Conservation (phyloP, 2,888 invertebrate genomes). For the Eristalis tenax region DNA sequence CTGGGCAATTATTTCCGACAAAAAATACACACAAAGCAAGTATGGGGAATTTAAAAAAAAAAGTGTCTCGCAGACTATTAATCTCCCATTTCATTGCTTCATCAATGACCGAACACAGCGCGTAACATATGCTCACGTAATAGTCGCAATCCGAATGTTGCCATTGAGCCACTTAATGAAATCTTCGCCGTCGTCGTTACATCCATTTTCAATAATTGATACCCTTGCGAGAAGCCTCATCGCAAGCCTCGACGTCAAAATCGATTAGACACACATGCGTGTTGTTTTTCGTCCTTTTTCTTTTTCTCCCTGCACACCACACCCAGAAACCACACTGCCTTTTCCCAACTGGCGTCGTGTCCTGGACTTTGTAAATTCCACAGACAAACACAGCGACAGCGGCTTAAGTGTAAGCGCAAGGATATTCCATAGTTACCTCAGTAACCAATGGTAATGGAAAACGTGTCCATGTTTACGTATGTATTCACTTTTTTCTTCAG, state of each 20-base stretch:
- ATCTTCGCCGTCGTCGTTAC: slow-evolving; percentile 30
- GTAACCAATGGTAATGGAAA: slow-evolving; percentile 33
- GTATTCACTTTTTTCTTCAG: neutral
- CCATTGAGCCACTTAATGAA: neutral
- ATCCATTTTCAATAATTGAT: slow-evolving; percentile 47
- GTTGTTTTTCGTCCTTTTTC: neutral
- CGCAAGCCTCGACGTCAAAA: slow-evolving; percentile 18
- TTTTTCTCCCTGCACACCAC: slow-evolving; percentile 12
- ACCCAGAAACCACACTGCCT: slow-evolving; percentile 17
- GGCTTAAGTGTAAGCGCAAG: slow-evolving; percentile 17
- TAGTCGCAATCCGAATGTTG: neutral
- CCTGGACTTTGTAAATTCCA: slow-evolving; percentile 30
- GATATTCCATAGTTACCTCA: slow-evolving; percentile 44
- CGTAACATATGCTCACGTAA: neutral
- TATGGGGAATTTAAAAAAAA: too few species aligned
- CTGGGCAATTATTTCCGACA: too few species aligned
- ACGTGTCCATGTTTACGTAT: slow-evolving; percentile 25
- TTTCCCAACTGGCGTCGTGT: neutral
- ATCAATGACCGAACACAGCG: neutral
- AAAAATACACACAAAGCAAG: too few species aligned
- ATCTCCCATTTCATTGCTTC: neutral
- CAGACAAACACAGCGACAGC: slow-evolving; percentile 32
- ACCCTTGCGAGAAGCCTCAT: neutral
- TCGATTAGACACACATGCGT: slow-evolving; percentile 38
- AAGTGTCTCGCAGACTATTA: too few species aligned